These are phyloP conservation scores for Chelonoidis abingdonii DNA, from an alignment of 2,113 vertebrate species.

Conservation along the genomic window DNA sequence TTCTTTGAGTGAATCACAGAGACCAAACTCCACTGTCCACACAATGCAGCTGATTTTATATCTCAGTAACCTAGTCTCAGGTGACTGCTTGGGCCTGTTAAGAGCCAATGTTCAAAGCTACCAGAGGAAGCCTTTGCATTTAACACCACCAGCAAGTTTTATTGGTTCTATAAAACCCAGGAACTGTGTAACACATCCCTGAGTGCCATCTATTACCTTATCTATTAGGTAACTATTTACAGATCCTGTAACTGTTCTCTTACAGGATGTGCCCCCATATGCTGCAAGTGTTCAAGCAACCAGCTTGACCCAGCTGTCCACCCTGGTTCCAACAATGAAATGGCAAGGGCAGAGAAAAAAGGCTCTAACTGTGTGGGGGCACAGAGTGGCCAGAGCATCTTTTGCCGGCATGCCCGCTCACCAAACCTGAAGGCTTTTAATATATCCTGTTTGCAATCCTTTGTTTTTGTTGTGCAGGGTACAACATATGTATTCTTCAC, in stretches of 20 bases:
- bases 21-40: background rate
- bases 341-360: background rate
- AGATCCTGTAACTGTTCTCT: background rate
- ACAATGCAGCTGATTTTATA: background rate
- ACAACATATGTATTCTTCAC: conserved; percentile 60
- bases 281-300: background rate
- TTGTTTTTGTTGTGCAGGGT: conserved; percentile 29
- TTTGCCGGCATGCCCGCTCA: background rate
- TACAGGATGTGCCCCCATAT: too few relatives aligned
- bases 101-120: background rate
- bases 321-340: background rate
- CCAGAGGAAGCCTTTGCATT: background rate
- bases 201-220: background rate
- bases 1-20: background rate
- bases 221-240: background rate
- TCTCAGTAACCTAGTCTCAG: background rate
- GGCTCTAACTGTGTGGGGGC: background rate
- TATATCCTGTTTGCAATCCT: background rate
- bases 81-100: background rate
- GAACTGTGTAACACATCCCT: background rate
- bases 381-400: background rate
- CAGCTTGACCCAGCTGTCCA: background rate
- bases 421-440: background rate
- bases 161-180: background rate
- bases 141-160: background rate